A percentile compares a stretch with the other conserved stretches of the same genome.
These are phyloP conservation scores for Callochromis pleurospilus DNA, from an alignment of 2,113 vertebrate genomes.

Conservation along the genomic window DNA sequence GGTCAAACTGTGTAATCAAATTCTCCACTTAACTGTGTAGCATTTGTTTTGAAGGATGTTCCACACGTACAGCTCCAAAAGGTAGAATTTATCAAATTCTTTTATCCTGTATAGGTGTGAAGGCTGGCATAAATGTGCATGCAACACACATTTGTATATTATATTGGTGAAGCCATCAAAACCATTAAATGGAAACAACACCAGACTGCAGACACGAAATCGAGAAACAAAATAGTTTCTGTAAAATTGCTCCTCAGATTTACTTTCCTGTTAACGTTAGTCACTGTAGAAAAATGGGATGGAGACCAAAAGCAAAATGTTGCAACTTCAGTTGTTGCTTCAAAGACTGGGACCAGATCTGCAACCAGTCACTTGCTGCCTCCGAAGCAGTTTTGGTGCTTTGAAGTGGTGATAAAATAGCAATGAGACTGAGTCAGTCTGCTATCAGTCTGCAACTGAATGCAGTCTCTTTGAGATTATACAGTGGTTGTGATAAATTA, in stretches of 20 bases:
- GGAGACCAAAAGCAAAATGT: not conserved
- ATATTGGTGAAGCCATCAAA: not conserved
- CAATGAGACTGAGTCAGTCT: not conserved
- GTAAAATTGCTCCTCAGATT: not conserved
- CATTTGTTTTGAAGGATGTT: not conserved
- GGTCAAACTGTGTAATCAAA: not conserved
- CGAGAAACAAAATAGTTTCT: not conserved
- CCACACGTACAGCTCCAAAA: rapidly evolving
- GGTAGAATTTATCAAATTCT: not conserved
- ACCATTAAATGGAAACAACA: not conserved
- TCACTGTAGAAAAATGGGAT: not conserved
- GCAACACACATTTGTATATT: rapidly evolving
- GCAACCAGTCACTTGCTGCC: rapidly evolving
- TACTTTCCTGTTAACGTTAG: not conserved
- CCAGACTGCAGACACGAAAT: not conserved
- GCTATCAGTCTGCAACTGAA: not conserved
- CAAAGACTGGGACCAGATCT: not conserved
- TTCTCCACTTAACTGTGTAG: not conserved
- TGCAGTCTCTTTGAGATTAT: not conserved
- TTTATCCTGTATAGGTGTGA: not conserved
- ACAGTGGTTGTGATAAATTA: not conserved
- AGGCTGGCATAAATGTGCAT: not conserved
- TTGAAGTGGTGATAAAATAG: not conserved
- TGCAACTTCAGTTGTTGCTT: not conserved
- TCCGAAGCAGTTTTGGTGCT: not conserved